A percentile compares a stretch with the other conserved stretches of the same genome.
phyloP scores from a whole-genome alignment of 2,888 invertebrate species.

The Molorchus minor region DNA sequence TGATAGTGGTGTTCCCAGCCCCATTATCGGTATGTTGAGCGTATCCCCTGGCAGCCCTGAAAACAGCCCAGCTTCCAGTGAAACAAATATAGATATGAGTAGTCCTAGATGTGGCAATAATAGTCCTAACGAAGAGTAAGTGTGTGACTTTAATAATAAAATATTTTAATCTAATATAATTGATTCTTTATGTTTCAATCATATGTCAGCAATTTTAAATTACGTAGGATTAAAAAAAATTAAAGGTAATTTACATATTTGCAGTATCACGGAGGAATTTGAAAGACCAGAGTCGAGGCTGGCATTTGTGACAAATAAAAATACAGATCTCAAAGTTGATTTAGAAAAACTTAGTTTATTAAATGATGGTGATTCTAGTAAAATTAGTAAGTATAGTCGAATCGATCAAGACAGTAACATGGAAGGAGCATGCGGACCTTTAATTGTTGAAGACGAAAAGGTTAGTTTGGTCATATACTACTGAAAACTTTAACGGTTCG shows the following conservation, averaged over 20 bases:
- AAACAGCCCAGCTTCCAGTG: constrained; percentile 64
- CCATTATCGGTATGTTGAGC: constrained; percentile 52
- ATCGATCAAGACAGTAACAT: constrained; percentile 42
- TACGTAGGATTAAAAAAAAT: too few relatives aligned
- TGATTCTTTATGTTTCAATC: constrained; percentile 21
- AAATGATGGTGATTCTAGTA: constrained; percentile 55
- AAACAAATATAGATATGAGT: constrained; percentile 67
- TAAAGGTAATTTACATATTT: constrained; percentile 1
- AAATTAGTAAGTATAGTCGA: constrained; percentile 40
- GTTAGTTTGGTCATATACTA: too few relatives aligned
- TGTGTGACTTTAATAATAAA: constrained; percentile 20
- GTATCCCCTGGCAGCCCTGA: constrained; percentile 51
- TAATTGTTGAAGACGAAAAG: constrained; percentile 53
- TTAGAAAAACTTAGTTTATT: constrained; percentile 58
- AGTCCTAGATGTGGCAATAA: constrained; percentile 61
- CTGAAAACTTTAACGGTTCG: too few relatives aligned
- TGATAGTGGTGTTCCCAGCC: constrained; percentile 58
- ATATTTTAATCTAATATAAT: too few relatives aligned
- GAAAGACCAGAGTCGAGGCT: constrained; percentile 59
- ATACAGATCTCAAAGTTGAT: constrained; percentile 57
- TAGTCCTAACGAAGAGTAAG: constrained; percentile 57
- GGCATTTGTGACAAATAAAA: constrained; percentile 56
- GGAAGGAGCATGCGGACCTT: constrained; percentile 53
- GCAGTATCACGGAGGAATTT: constrained; percentile 47
- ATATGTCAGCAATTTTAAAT: constrained; percentile 20